phyloP scores from a whole-genome alignment of 2,888 invertebrate species.

The Spilosoma lubricipeda region DNA sequence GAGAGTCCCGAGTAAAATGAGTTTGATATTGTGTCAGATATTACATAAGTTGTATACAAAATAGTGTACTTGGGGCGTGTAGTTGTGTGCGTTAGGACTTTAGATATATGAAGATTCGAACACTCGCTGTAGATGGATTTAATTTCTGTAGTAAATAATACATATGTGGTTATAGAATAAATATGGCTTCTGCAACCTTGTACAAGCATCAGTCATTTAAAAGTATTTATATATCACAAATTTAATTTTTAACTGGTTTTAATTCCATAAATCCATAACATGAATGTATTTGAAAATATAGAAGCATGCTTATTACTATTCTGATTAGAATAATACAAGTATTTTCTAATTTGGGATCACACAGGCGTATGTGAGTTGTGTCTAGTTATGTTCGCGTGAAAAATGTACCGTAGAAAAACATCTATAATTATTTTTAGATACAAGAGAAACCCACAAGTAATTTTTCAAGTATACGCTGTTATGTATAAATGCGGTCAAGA shows the following conservation, averaged over 20 bases:
- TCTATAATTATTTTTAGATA: not conserved
- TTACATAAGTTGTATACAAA: slow-evolving; percentile 13
- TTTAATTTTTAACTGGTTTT: not conserved
- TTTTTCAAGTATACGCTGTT: not conserved
- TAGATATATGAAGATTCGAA: not conserved
- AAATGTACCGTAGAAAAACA: not conserved
- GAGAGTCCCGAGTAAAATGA: slow-evolving; percentile 4
- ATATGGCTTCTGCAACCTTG: not conserved
- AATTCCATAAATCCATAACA: too few species aligned
- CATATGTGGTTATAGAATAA: not conserved
- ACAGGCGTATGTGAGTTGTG: not conserved
- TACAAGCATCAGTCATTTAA: too few species aligned
- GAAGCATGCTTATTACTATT: not conserved
- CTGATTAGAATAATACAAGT: not conserved
- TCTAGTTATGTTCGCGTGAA: too few species aligned
- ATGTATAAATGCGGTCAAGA: not conserved
- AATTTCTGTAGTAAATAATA: not conserved
- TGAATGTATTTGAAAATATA: not conserved
- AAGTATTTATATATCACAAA: too few species aligned
- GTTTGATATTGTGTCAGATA: slow-evolving; percentile 17
- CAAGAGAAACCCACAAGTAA: not conserved
- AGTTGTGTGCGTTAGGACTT: not conserved
- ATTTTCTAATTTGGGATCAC: not conserved
- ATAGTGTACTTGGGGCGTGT: slow-evolving; percentile 2
- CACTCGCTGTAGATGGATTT: not conserved